Conservation (phyloP, 2,888 invertebrate genomes). For the Crepidodera aurea region DNA sequence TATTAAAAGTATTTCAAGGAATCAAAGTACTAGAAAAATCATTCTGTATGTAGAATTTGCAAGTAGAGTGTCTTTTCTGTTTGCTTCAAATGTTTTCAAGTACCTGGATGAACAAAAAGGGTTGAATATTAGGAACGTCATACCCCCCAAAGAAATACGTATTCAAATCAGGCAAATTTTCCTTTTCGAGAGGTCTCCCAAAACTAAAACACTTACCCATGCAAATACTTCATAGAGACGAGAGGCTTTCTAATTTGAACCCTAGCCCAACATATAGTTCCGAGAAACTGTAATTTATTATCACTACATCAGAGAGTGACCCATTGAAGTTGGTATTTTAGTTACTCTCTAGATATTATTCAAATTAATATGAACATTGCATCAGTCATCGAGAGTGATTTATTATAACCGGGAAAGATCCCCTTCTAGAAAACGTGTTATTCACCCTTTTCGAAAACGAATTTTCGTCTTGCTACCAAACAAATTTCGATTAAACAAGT, state of each 20-base stretch:
- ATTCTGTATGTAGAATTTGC: no score
- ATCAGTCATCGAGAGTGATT: slow-evolving; percentile 39
- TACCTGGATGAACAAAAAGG: no score
- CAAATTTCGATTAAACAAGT: slow-evolving; percentile 44
- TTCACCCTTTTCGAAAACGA: slow-evolving; percentile 41
- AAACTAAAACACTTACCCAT: slow-evolving; percentile 27
- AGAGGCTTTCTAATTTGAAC: slow-evolving; percentile 10
- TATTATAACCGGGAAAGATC: slow-evolving; percentile 33
- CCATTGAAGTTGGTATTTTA: slow-evolving; percentile 28
- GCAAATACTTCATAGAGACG: slow-evolving; percentile 20
- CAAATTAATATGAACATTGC: slow-evolving; percentile 41
- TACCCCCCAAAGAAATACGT: not conserved
- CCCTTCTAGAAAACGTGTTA: slow-evolving; percentile 44
- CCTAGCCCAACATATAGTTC: slow-evolving; percentile 2
- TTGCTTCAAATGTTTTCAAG: no score
- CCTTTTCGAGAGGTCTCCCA: slow-evolving; percentile 4
- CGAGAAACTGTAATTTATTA: slow-evolving; percentile 19
- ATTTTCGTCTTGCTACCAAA: slow-evolving; percentile 43
- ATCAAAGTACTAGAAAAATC: no score
- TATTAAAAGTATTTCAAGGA: no score
- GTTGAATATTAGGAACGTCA: no score
- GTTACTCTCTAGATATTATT: slow-evolving; percentile 32
- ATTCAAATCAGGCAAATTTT: slow-evolving; percentile 22
- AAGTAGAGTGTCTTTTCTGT: no score
- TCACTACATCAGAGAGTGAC: slow-evolving; percentile 16